Percentiles rank a stretch among this genome's conserved stretches.
Evolutionary conservation across 2,113 vertebrate species (phyloP).

Genomic region (Equus quagga): DNA sequence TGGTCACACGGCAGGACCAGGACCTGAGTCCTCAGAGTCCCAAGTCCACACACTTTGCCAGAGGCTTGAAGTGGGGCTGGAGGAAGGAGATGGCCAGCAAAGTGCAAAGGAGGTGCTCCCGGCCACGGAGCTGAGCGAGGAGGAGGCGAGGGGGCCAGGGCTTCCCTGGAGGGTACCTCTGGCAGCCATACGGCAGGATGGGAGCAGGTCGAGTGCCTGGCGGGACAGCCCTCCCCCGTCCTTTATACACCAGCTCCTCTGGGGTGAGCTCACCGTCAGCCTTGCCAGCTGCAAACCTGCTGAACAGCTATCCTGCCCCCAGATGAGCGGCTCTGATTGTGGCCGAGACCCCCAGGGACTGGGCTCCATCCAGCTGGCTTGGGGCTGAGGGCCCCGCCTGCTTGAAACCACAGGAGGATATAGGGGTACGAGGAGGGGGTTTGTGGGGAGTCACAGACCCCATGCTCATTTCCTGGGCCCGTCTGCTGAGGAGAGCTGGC

Average conservation of each 20-base stretch:
- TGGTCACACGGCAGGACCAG: not conserved
- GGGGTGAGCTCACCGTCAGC: not conserved
- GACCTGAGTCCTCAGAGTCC: not conserved
- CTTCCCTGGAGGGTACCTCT: too few relatives aligned
- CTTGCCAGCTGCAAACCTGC: not conserved
- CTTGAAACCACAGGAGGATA: not conserved
- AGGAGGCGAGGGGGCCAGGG: accelerated
- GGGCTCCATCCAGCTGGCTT: not conserved
- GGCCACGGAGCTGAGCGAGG: not conserved
- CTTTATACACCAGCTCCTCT: not conserved
- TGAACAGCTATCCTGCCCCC: not conserved
- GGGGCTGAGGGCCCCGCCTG: not conserved
- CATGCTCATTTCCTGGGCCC: not conserved
- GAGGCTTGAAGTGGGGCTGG: not conserved
- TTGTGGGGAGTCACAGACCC: not conserved
- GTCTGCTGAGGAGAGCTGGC: conserved; percentile 7
- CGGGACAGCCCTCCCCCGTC: not conserved
- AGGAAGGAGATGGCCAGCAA: not conserved
- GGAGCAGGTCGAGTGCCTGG: not conserved
- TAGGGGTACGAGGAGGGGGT: accelerated
- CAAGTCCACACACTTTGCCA: not conserved
- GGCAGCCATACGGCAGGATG: not conserved
- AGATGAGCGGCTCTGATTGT: not conserved
- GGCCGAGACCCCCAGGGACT: not conserved
- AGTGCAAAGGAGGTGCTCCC: not conserved